Conservation (phyloP, 2,888 invertebrate species). For the Drosophila neonasuta region DNA sequence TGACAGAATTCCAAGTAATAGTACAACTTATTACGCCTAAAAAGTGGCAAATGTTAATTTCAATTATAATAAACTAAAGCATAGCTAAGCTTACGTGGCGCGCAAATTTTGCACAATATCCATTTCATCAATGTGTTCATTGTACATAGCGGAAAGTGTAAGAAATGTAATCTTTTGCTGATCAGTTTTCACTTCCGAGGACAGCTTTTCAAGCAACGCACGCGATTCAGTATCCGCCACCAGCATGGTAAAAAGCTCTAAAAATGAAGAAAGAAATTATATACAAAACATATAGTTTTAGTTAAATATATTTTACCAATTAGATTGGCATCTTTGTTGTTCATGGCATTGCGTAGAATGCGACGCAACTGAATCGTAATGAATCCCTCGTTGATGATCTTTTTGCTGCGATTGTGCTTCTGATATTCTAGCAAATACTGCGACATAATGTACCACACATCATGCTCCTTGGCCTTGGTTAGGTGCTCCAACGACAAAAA, state of each 20-base stretch:
- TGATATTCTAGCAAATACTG: constrained; percentile 79
- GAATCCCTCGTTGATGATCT: constrained; percentile 73
- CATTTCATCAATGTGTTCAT: constrained; percentile 72
- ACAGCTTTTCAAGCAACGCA: constrained; percentile 70
- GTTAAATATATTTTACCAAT: constrained; percentile 61
- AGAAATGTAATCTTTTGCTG: constrained; percentile 80
- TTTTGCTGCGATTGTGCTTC: constrained; percentile 52
- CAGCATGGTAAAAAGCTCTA: constrained; percentile 79
- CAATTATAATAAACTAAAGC: background rate
- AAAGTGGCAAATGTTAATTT: background rate
- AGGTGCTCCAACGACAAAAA: constrained; percentile 77
- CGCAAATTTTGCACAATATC: constrained; percentile 69
- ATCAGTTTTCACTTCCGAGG: constrained; percentile 78
- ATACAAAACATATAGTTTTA: background rate
- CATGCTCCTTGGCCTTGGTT: constrained; percentile 79
- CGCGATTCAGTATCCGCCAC: constrained; percentile 71
- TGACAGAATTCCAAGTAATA: constrained; percentile 82
- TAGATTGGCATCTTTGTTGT: constrained; percentile 79
- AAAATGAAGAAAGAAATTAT: background rate
- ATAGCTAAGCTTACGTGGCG: constrained; percentile 63
- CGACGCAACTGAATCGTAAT: constrained; percentile 76
- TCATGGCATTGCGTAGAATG: constrained; percentile 78
- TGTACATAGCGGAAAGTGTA: constrained; percentile 81
- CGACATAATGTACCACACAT: constrained; percentile 79
- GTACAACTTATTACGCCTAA: constrained; percentile 80